Conservation (phyloP, 2,797 vertebrate genomes). For the Euthynnus affinis region DNA sequence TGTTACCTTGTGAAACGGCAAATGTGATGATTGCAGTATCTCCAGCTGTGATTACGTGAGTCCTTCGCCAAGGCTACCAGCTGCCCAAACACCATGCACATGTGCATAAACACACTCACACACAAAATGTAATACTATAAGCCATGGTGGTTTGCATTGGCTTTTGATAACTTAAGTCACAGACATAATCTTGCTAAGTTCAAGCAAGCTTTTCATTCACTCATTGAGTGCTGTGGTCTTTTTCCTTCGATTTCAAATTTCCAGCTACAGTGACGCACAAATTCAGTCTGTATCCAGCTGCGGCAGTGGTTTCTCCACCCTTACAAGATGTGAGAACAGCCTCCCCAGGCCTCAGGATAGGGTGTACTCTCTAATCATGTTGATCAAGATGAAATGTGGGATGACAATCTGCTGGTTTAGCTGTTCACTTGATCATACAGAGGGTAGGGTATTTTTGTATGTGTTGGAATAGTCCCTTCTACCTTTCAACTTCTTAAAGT, state of each 20-base stretch:
- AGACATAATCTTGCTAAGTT: conserved; percentile 56
- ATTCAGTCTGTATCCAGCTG: conserved; percentile 71
- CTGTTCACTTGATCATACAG: conserved; percentile 55
- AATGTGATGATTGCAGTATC: conserved; percentile 70
- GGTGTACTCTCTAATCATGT: conserved; percentile 73
- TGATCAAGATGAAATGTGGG: conserved; percentile 72
- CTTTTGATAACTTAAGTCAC: conserved; percentile 60
- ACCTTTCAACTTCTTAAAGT: conserved; percentile 39
- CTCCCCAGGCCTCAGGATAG: conserved; percentile 58
- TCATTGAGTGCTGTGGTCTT: conserved; percentile 54
- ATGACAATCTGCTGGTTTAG: conserved; percentile 65
- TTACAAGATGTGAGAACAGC: conserved; percentile 61
- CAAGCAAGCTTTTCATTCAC: conserved; percentile 58
- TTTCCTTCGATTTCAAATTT: conserved; percentile 62
- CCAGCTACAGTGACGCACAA: conserved; percentile 43
- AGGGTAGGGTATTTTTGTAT: conserved; percentile 56
- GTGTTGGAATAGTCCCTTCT: conserved; percentile 35
- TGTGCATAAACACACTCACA: conserved; percentile 24
- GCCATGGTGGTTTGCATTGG: conserved; percentile 57
- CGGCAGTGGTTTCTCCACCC: conserved; percentile 68
- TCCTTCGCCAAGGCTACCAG: conserved; percentile 56
- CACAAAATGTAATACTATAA: conserved; percentile 53
- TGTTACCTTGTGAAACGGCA: conserved; percentile 56
- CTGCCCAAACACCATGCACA: conserved; percentile 62
- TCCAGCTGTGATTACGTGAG: conserved; percentile 70